Conservation (phyloP, 2,888 invertebrate species). For the Sphaerophoria taeniata region DNA sequence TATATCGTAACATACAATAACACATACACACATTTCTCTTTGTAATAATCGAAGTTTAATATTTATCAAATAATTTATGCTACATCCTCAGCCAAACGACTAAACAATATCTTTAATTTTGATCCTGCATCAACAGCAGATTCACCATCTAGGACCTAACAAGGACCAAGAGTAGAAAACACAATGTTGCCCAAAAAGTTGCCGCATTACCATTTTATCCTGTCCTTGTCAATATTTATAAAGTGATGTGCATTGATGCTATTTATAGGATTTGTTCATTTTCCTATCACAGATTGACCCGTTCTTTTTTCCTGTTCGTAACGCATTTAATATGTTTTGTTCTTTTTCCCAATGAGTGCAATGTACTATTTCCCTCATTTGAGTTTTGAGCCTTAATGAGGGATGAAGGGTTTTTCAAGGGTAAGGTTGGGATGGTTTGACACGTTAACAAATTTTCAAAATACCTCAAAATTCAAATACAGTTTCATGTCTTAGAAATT, state of each 20-base stretch:
- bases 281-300: too few relatives aligned
- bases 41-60: conserved; percentile 24
- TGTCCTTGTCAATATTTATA: conserved; percentile 62
- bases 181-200: conserved; percentile 2
- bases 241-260: conserved; percentile 60
- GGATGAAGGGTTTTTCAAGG: too few relatives aligned
- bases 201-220: conserved; percentile 49
- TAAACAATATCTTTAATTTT: conserved; percentile 25
- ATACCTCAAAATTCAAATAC: too few relatives aligned
- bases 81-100: not conserved
- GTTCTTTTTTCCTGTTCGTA: too few relatives aligned
- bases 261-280: conserved; percentile 58
- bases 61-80: conserved; percentile 13
- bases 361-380: too few relatives aligned
- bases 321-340: too few relatives aligned
- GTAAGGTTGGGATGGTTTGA: too few relatives aligned
- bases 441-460: too few relatives aligned
- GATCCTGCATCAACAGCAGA: not conserved
- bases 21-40: not conserved
- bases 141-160: not conserved
- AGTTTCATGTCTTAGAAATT: too few relatives aligned
- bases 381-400: too few relatives aligned
- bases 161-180: conserved; percentile 6
- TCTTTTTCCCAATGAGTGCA: too few relatives aligned
- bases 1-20: too few relatives aligned